phyloP scores from a whole-genome alignment of 1,140 invertebrate genomes.

The Elymnias hypermnestra region DNA sequence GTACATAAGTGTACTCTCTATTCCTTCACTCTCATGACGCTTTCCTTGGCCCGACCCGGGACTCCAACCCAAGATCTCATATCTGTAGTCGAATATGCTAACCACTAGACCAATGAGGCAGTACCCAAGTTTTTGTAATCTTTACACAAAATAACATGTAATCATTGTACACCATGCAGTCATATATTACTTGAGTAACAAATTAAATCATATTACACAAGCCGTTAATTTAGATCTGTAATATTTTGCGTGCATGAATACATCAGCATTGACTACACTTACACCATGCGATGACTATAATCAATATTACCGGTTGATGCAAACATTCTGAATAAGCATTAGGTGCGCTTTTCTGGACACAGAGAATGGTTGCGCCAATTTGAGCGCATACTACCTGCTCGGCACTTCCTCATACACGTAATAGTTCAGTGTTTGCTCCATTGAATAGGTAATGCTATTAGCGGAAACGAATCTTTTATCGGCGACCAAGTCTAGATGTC shows the following conservation, averaged over 20 bases:
- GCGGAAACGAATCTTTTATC: conserved; percentile 41
- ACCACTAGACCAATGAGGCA: no score
- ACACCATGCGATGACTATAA: conserved; percentile 53
- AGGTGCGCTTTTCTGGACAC: conserved; percentile 47
- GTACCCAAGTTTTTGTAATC: no score
- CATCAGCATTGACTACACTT: conserved; percentile 40
- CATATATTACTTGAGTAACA: conserved; percentile 4
- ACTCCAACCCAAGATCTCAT: no score
- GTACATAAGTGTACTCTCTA: no score
- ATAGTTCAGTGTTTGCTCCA: conserved; percentile 14
- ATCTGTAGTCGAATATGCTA: no score
- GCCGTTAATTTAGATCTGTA: conserved; percentile 16
- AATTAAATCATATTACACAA: conserved; percentile 14
- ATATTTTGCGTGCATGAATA: conserved; percentile 52
- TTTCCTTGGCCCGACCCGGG: no score
- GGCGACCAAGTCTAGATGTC: conserved; percentile 34
- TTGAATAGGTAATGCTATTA: conserved; percentile 31
- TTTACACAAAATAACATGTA: no score
- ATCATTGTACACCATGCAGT: background rate
- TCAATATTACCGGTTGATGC: conserved; percentile 54
- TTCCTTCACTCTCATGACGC: no score
- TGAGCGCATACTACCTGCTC: conserved; percentile 29
- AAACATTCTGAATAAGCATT: conserved; percentile 58
- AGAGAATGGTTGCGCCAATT: conserved; percentile 37
- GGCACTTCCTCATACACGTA: conserved; percentile 27